Conservation (phyloP, 2,113 vertebrate species). For the Thymallus thymallus region DNA sequence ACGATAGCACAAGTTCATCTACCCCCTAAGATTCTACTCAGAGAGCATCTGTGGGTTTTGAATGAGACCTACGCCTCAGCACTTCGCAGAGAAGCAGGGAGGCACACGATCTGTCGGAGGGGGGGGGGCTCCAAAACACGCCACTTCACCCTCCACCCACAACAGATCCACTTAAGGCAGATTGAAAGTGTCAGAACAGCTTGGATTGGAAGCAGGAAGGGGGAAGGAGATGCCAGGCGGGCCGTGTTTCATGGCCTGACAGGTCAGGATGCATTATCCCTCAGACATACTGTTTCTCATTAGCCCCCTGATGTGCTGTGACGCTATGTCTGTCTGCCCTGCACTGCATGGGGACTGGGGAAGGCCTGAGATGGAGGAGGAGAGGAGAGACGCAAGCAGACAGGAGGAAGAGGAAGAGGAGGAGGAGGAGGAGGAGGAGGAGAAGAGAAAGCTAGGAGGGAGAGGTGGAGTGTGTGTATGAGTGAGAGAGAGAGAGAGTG, state of each 20-base stretch:
- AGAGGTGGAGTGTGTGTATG: neutral
- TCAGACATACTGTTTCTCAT: conserved; percentile 61
- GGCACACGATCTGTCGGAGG: neutral
- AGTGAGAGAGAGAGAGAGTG: neutral
- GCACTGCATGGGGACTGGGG: conserved; percentile 1
- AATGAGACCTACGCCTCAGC: neutral
- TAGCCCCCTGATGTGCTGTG: conserved; percentile 63
- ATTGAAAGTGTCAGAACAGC: conserved; percentile 57
- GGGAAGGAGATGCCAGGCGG: conserved; percentile 44
- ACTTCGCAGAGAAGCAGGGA: conserved; percentile 7
- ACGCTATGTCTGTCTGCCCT: conserved; percentile 33
- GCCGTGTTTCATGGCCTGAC: conserved; percentile 56
- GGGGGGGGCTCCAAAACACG: conserved; percentile 8
- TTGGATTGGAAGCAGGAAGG: conserved; percentile 44
- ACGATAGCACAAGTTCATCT: neutral
- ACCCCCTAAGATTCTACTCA: neutral
- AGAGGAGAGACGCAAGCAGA: neutral
- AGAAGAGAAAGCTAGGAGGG: neutral
- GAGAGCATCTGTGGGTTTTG: neutral
- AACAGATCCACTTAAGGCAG: conserved; percentile 55
- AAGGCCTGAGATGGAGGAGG: neutral
- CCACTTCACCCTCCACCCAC: neutral
- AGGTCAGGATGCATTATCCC: conserved; percentile 55
- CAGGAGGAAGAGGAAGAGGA: conserved; percentile 2
- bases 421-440: no score